These are phyloP conservation scores for Xenopus laevis DNA, from an alignment of 2,113 vertebrate genomes.

Conservation along the genomic window DNA sequence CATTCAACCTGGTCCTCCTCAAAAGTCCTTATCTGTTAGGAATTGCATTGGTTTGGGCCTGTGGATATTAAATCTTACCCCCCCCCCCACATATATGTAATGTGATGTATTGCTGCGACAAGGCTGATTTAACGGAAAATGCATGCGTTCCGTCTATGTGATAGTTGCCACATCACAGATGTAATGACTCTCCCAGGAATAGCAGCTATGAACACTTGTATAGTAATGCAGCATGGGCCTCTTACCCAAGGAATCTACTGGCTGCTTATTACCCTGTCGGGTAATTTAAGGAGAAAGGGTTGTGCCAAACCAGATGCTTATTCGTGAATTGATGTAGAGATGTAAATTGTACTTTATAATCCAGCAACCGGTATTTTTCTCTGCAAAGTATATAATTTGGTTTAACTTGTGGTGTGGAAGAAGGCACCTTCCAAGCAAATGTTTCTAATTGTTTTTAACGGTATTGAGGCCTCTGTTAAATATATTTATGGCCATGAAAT, in stretches of 20 bases:
- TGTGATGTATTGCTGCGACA: too few relatives aligned
- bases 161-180: neutral
- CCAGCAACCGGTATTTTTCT: too few relatives aligned
- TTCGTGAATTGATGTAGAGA: too few relatives aligned
- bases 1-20: slow-evolving; percentile 4
- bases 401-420: too few relatives aligned
- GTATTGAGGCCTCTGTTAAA: too few relatives aligned
- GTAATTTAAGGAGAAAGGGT: neutral
- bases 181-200: neutral
- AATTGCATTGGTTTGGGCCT: slow-evolving; percentile 9
- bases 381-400: too few relatives aligned
- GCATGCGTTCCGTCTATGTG: neutral
- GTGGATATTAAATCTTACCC: neutral
- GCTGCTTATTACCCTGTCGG: neutral
- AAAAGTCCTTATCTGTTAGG: neutral
- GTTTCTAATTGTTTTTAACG: too few relatives aligned
- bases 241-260: neutral
- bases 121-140: neutral
- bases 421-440: too few relatives aligned
- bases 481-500: too few relatives aligned
- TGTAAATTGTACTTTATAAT: too few relatives aligned
- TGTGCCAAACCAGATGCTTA: neutral
- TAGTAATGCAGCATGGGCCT: slow-evolving; percentile 19
- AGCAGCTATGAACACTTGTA: neutral
- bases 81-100: too few relatives aligned